Evolutionary conservation across 1,140 invertebrate species (phyloP).

Genomic region (Drosophila athabasca): DNA sequence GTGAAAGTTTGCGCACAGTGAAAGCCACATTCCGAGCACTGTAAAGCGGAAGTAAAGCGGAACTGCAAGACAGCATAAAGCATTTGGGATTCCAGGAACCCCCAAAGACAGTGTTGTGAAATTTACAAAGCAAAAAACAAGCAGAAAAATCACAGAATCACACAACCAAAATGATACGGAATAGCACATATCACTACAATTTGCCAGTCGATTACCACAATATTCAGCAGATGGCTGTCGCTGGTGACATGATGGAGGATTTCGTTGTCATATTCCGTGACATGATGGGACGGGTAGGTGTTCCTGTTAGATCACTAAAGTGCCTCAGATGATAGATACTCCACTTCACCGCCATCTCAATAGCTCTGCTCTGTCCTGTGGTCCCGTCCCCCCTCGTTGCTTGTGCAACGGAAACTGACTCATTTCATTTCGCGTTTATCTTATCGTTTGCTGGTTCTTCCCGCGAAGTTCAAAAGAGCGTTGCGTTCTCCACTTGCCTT

Average conservation of each 20-base stretch:
- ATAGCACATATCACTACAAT: constrained; percentile 72
- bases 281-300: constrained; percentile 86
- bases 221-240: constrained; percentile 81
- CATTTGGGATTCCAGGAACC: background rate
- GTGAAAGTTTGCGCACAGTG: constrained; percentile 69
- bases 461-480: constrained; percentile 28
- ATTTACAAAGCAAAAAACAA: too few species aligned
- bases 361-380: background rate
- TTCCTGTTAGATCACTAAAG: background rate
- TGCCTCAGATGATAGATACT: background rate
- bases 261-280: constrained; percentile 86
- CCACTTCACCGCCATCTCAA: constrained; percentile 3
- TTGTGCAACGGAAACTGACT: constrained; percentile 49
- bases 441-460: constrained; percentile 36
- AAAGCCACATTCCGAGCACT: constrained; percentile 55
- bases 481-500: constrained; percentile 9
- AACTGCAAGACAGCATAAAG: constrained; percentile 8
- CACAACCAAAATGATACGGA: constrained; percentile 69
- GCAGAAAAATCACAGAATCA: background rate
- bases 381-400: background rate
- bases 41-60: constrained; percentile 43
- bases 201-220: constrained; percentile 79
- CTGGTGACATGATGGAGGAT: constrained; percentile 87
- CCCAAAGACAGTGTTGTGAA: constrained; percentile 8
- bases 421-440: constrained; percentile 19